Percentiles rank a stretch among this genome's conserved stretches.
These are phyloP conservation scores for Chloropsis cyanopogon DNA, from an alignment of 2,113 vertebrate species.

Conservation along the genomic window DNA sequence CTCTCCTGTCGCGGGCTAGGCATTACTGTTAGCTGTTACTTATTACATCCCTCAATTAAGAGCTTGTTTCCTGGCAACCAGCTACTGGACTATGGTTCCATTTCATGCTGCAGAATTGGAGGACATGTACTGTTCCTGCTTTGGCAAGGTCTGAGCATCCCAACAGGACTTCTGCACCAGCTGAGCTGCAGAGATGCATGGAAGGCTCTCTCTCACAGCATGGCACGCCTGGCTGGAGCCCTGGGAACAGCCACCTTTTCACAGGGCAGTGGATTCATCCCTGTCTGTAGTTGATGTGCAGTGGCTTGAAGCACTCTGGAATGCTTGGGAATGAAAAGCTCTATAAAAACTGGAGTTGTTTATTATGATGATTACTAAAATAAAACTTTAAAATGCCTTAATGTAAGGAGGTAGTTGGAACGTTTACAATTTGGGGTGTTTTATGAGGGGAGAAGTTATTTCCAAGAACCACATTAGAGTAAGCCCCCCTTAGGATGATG, in stretches of 20 bases:
- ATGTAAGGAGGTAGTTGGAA: background rate
- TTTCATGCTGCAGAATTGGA: background rate
- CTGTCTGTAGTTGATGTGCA: rapidly evolving
- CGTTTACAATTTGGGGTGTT: background rate
- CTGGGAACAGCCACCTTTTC: background rate
- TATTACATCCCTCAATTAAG: background rate
- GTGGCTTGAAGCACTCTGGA: background rate
- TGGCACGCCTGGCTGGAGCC: rapidly evolving
- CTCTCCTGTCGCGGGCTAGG: background rate
- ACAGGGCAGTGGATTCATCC: background rate
- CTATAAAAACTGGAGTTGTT: background rate
- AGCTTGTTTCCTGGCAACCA: background rate
- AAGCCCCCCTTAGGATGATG: background rate
- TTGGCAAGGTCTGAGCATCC: background rate
- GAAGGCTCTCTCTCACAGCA: background rate
- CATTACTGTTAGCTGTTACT: background rate
- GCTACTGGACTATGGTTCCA: background rate
- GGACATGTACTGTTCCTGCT: background rate
- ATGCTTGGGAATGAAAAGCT: background rate
- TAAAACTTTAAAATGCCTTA: background rate
- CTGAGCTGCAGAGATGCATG: rapidly evolving
- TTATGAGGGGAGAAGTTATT: constrained; percentile 6
- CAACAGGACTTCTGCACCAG: rapidly evolving
- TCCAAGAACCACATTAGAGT: constrained; percentile 10
- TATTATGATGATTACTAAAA: background rate